Evolutionary conservation across 2,113 vertebrate genomes (phyloP), one percentile per base, ranked within the genome.

Genomic region (Lamprologus ornatipinnis): DNA sequence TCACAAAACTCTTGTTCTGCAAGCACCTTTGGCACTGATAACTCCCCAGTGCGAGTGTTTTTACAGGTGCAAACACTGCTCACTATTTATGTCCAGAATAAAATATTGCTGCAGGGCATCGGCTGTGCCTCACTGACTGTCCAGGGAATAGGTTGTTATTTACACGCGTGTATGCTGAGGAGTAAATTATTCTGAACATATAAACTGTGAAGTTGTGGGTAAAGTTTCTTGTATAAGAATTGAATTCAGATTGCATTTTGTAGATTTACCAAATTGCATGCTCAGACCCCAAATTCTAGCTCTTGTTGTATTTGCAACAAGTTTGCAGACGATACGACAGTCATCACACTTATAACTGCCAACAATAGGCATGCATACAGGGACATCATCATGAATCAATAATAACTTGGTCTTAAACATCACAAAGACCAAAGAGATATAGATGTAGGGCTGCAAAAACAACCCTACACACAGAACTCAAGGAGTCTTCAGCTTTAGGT

Each of bases 381-480:
- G 37, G 12, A 70, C 19, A 37, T 65, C 1, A 65, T 1, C 37
- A 14, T 42, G 37, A 42, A 40, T 23, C 12, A 15, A 70, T 42
- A 70, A 42, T 42, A 42, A 70, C 37, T 70, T 42, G 7, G 65
- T 70, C 65, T 4, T 42, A 70, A 70, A 42, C 10, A 70, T 70
- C 65, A 70, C n/a, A 15, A 23, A 40, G 33, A 40, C 19, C 63
- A 68, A 40, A 70, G 37, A 70, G 3, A 40, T 40, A 21, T 40
- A 70, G n/a, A 42, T 70, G n/a, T 70, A 70, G 35, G 7, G n/a
- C 3, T 70, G n/a, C 65, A 70, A 70, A 40, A 0, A 26, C 4
- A 1, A 0, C 0, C 3, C 1, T 2, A 37, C 19, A 65, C 3
- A 65, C 33, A 37, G 10, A 40, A 0, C 17, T 68, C 33, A 68